phyloP scores from a whole-genome alignment of 2,888 invertebrate genomes.

The Hyalella azteca region DNA sequence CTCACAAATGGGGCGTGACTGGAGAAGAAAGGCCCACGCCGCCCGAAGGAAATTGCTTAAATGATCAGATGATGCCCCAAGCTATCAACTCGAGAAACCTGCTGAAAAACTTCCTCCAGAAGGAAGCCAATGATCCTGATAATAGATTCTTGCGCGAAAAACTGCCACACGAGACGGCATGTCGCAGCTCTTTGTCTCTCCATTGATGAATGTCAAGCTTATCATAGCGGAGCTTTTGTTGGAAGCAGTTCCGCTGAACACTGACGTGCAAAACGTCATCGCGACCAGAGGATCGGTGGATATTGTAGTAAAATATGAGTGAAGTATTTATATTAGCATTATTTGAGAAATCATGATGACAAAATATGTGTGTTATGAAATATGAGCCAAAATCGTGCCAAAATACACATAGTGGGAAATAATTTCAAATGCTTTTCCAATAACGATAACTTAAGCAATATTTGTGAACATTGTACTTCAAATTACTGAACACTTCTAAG shows the following conservation, averaged over 20 bases:
- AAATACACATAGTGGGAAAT: no score
- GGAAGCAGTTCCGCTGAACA: not conserved
- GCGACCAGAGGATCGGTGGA: no score
- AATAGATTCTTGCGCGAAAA: conserved; percentile 27
- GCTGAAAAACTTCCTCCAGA: not conserved
- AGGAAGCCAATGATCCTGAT: conserved; percentile 32
- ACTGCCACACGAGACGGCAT: conserved; percentile 23
- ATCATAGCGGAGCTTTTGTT: conserved; percentile 8
- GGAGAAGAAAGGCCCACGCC: conserved; percentile 14
- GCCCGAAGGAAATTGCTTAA: conserved; percentile 28
- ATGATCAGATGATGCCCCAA: conserved; percentile 36
- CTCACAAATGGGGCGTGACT: conserved; percentile 31
- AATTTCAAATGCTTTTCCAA: no score
- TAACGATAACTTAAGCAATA: no score
- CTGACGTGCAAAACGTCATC: no score
- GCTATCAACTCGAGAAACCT: conserved; percentile 7
- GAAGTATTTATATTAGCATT: no score
- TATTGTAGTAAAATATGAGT: no score
- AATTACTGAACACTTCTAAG: no score
- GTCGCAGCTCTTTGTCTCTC: not conserved
- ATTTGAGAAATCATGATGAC: no score
- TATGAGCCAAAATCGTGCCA: no score
- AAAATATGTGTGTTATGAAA: no score
- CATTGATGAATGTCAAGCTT: conserved; percentile 11
- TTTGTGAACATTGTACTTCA: no score